Base-by-base conservation (phyloP, 2,888 invertebrate species). In the Chaetoderma sp. region DNA sequence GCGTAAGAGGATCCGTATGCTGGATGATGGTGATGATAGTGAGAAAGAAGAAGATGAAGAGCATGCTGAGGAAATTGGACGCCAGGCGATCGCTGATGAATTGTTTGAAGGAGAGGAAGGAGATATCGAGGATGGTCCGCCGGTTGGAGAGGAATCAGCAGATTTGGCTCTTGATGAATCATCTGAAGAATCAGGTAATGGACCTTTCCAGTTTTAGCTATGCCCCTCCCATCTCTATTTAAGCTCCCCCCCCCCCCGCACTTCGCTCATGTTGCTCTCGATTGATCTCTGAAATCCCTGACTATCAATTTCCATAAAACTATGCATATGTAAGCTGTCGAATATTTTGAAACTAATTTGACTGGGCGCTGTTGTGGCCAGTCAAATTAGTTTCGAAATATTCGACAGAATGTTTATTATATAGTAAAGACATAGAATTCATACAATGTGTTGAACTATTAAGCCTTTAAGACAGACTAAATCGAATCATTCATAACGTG, bases 81-180 rank as follows among this genome's bases (percentile, higher is more conserved):
- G 80, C 42, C 82, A 84, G 25, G 78, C 74, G 25, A 84, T 86
- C 32, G 82, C 81, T 13, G 78, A 83, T 32, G 79, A 87, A 63
- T 73, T 87, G 49, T 87, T 87, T 74, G 83, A 82, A 32, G 83
- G 77, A 2, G 79, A 78, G 47, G 82, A 81, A 18, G 82, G 76
- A 5, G 80, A 72, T 1, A 77, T 68, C 1, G 77, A 70, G 5
- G 81, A 76, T 16, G 75, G 74, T 30, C 71, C 73, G 18, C 69
- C 73, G 2, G 60, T 66, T 4, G 66, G 73, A 58, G 76, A 75
- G 33, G 68, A 66, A 10, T 39, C 52, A 13, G 92, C 78, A 16
- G 76, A 79, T 57, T 95, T 96, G 77, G 93, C 92, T 76, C 94
- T 94, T 80, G 93, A 92, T 52, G 91, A 91, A 67, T 92, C 81